Percentiles rank a stretch among this genome's conserved stretches.
Evolutionary conservation across 37 sponge, comb jelly and placozoan genomes (phyloP).

Genomic region (Ianthella basta): DNA sequence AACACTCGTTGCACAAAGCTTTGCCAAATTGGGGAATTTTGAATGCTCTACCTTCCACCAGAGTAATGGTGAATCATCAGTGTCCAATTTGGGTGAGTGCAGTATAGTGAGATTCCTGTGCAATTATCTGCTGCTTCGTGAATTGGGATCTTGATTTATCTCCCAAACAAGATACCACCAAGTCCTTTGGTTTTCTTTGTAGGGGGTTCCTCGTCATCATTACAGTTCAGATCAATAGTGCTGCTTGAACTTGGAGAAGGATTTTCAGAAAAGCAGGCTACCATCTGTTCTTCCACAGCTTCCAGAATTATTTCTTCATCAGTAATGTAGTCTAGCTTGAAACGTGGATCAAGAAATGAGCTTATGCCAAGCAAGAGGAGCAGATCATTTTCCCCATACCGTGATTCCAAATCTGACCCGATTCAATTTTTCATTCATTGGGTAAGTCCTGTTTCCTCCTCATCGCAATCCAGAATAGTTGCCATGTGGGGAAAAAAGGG

Average conservation of each 20-base stretch:
- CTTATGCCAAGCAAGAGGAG: background rate
- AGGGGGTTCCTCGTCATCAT: background rate
- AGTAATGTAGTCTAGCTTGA: background rate
- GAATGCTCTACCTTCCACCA: conserved; percentile 40
- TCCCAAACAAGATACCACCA: background rate
- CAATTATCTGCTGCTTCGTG: too few species aligned
- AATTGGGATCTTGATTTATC: background rate
- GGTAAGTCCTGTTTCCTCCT: conserved; percentile 14
- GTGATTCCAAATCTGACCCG: conserved; percentile 15
- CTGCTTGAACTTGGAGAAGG: background rate
- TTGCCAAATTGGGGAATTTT: background rate
- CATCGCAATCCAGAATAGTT: too few species aligned
- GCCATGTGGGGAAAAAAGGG: background rate
- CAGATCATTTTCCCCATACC: background rate
- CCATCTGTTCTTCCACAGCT: too few species aligned
- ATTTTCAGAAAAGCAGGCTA: too few species aligned
- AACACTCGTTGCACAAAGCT: conserved; percentile 30
- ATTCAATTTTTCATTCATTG: conserved; percentile 21
- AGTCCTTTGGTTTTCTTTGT: background rate
- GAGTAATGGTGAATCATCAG: conserved; percentile 20
- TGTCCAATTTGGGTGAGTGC: background rate
- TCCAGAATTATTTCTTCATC: background rate
- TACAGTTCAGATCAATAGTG: background rate
- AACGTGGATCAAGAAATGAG: conserved; percentile 36
- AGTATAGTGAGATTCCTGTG: too few species aligned